Conservation (phyloP, 2,888 invertebrate genomes). For the Dryomyza anilis region DNA sequence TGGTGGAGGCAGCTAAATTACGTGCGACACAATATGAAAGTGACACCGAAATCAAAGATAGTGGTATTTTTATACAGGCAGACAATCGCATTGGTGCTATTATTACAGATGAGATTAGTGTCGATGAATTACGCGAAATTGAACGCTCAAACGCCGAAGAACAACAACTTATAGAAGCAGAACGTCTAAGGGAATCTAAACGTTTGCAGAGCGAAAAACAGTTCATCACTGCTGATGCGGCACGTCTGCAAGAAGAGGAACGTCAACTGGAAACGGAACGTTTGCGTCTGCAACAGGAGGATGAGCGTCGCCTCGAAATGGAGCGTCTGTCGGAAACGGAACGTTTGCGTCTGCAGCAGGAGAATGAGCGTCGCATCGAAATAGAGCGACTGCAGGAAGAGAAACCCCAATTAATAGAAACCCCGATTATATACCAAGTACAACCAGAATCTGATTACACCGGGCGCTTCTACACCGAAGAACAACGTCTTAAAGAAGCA, state of each 20-base stretch:
- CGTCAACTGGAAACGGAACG: conserved; percentile 40
- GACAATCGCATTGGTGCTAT: too few relatives aligned
- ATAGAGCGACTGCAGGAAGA: conserved; percentile 35
- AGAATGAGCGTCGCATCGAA: conserved; percentile 36
- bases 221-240: conserved; percentile 31
- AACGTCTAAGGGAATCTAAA: not conserved
- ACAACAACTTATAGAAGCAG: not conserved
- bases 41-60: too few relatives aligned
- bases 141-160: conserved; percentile 37
- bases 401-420: conserved; percentile 21
- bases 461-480: conserved; percentile 39
- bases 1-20: not conserved
- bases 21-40: too few relatives aligned
- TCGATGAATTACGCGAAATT: conserved; percentile 1
- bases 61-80: too few relatives aligned
- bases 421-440: not conserved
- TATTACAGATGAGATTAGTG: too few relatives aligned
- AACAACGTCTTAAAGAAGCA: not conserved
- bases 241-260: conserved; percentile 42
- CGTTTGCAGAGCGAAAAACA: conserved; percentile 31
- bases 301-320: conserved; percentile 36
- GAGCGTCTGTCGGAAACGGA: conserved; percentile 36
- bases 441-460: not conserved
- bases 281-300: conserved; percentile 34
- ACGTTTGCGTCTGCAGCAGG: conserved; percentile 30